phyloP scores from a whole-genome alignment of 2,888 invertebrate species.

The Sicus ferrugineus region DNA sequence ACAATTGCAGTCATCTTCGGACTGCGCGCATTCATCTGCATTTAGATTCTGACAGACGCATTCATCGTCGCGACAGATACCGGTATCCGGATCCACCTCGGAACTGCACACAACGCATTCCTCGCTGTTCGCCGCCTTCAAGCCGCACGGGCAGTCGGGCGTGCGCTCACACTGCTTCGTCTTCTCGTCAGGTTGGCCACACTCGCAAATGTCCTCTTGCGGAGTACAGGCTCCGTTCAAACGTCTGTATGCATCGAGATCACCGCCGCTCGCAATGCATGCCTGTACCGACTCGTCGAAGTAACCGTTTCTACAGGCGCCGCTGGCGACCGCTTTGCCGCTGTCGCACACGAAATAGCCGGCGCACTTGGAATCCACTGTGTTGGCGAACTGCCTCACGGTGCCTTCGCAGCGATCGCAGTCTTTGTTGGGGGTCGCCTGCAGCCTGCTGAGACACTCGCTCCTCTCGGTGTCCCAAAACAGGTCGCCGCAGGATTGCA shows the following conservation, averaged over 20 bases:
- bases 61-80: not conserved
- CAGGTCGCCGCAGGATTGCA: conserved; percentile 28
- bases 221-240: conserved; percentile 27
- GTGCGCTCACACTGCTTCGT: not conserved
- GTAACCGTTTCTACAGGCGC: conserved; percentile 28
- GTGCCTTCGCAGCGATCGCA: conserved; percentile 48
- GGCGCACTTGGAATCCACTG: conserved; percentile 39
- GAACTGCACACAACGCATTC: not conserved
- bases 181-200: not conserved
- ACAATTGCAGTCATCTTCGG: not conserved
- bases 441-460: conserved; percentile 37
- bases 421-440: conserved; percentile 34
- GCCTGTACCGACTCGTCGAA: conserved; percentile 38
- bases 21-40: not conserved
- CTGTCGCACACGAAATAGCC: conserved; percentile 38
- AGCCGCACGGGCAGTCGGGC: not conserved
- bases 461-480: conserved; percentile 36
- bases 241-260: conserved; percentile 1
- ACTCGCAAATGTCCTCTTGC: not conserved
- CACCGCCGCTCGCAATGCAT: conserved; percentile 30
- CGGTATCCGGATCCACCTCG: not conserved
- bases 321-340: conserved; percentile 29
- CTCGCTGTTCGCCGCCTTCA: no score
- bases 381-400: conserved; percentile 44
- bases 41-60: not conserved